Conservation (phyloP, 2,797 vertebrate species). For the Sebastes matsubarae region DNA sequence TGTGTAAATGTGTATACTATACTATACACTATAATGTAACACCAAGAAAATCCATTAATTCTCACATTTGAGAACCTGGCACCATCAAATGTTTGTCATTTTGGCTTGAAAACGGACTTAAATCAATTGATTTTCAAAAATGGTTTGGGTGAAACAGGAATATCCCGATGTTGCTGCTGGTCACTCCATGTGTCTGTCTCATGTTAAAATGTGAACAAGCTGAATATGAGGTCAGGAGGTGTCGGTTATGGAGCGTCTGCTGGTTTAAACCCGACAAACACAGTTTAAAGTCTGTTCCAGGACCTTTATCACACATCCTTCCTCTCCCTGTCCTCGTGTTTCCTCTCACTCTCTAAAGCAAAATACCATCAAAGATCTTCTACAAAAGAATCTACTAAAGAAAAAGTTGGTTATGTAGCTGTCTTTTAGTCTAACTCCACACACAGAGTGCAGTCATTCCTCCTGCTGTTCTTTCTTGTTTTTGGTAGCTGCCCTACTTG, state of each 20-base stretch:
- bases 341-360: neutral
- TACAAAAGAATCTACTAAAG: neutral
- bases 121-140: neutral
- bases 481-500: constrained; percentile 8
- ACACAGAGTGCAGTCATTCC: neutral
- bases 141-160: neutral
- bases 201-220: neutral
- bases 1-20: constrained; percentile 15
- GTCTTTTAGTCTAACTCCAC: neutral
- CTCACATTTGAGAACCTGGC: neutral
- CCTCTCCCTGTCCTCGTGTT: neutral
- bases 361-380: neutral
- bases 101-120: neutral
- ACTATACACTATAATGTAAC: neutral
- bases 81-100: neutral
- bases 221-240: neutral
- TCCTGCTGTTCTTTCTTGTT: neutral
- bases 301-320: constrained; percentile 19
- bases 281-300: neutral
- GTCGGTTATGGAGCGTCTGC: neutral
- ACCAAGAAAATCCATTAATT: neutral
- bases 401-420: neutral
- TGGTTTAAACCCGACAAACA: neutral
- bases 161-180: too few species aligned
- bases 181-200: too few species aligned